phyloP scores from a whole-genome alignment of 2,113 vertebrate genomes.

The Psephotus haematonotus region DNA sequence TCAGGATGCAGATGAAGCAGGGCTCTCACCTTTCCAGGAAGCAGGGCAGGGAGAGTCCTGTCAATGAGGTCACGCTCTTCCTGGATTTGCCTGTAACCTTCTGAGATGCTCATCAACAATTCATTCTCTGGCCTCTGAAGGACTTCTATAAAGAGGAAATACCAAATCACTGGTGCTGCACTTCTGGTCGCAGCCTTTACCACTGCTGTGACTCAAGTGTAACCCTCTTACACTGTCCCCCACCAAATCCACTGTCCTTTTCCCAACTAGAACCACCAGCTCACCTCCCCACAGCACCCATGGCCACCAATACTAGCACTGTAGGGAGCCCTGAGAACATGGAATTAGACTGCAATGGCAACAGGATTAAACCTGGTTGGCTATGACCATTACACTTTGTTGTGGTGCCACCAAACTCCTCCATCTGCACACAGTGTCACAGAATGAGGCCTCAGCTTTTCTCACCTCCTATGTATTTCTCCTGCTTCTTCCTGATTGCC shows the following conservation, averaged over 20 bases:
- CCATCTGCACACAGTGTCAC: background rate
- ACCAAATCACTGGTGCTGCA: background rate
- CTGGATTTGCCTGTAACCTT: conserved; percentile 81
- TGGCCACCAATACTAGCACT: rapidly evolving
- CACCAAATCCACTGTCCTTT: background rate
- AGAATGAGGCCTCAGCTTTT: background rate
- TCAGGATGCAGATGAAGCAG: background rate
- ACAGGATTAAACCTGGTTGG: background rate
- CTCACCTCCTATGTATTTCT: conserved; percentile 83
- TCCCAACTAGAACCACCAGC: background rate
- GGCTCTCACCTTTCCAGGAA: conserved; percentile 78
- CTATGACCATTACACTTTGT: background rate
- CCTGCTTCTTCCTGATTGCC: conserved; percentile 78
- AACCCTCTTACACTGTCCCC: background rate
- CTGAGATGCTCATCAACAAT: conserved; percentile 82
- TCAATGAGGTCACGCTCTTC: conserved; percentile 83
- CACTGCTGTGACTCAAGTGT: background rate
- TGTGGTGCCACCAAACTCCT: background rate
- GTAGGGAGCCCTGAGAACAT: background rate
- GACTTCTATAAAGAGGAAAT: conserved; percentile 40
- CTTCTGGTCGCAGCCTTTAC: background rate
- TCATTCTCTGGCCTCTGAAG: conserved; percentile 79
- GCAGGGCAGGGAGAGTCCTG: conserved; percentile 71
- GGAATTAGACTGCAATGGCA: background rate
- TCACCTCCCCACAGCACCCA: background rate